Base-by-base conservation (phyloP, 2,113 vertebrate species). In the chimpanzee (Pan troglodytes) region DNA sequence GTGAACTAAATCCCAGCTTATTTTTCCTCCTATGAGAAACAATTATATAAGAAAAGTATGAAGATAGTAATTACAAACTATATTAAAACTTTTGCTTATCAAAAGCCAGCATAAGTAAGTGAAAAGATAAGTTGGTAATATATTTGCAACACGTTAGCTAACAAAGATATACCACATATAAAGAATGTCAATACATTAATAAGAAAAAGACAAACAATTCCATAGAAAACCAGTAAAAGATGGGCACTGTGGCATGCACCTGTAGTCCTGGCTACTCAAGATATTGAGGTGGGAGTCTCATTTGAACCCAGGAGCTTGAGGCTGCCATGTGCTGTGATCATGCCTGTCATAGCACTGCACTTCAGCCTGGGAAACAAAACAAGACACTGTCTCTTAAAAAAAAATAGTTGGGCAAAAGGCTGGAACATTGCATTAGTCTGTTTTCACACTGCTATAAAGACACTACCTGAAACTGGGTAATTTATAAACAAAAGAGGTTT, bases 1-100 rank as follows among this genome's bases (percentile, higher is more conserved):
- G 50, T 79, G 48, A 95, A 81, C 48, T n/a, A 67, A 93, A 92
- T 55, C 92, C 88, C 75, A 81, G 48, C 50, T 91, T 55, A 73
- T 88, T 79, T 94, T 73, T 84, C 80, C 59, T 86, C 70, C 45
- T 55, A 8, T 72, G 87, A 92, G 61, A 90, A 84, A 43, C 38
- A 84, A 75, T 50, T 84, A 50, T 72, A 8, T 50, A 75, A 79
- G 92, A 38, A 86, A 94, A 88, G 75, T 95, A 78, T 80, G 79
- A 68, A 81, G 82, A 55, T 1, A 25, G 30, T 32, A 40, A 40
- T 95, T 61, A 57, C 3, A 40, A 95, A 67, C 38, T 57, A 23
- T 40, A 55, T 48, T 64, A 80, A 85, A 84, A 52, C n/a, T 30
- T 57, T 38, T 45, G 32, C 38, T 88, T 85, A 72, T 61, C 57